Conservation (phyloP, 1,140 invertebrate genomes). For the Lepidurus arcticus region DNA sequence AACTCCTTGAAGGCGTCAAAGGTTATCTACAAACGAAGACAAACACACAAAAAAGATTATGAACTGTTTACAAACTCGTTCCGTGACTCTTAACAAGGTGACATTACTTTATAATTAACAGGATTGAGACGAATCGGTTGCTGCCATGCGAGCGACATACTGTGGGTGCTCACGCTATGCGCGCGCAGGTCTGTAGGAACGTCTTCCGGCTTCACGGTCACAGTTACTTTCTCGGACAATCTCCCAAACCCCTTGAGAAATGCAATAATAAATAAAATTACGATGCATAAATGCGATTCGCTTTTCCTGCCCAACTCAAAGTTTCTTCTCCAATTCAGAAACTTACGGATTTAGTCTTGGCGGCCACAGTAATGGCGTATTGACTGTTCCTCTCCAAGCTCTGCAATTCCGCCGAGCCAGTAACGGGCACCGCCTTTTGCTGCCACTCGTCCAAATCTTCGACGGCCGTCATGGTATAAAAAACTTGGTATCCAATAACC, state of each 20-base stretch:
- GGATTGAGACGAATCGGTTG: conserved; percentile 85
- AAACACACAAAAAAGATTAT: not conserved
- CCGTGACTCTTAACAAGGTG: not conserved
- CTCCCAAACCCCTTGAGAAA: conserved; percentile 47
- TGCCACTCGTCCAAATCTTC: conserved; percentile 89
- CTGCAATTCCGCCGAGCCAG: conserved; percentile 81
- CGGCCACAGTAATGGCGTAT: conserved; percentile 88
- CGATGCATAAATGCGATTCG: not conserved
- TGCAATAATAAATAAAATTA: not conserved
- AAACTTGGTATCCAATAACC: conserved; percentile 81
- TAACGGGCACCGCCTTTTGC: conserved; percentile 73
- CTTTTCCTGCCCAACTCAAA: too few relatives aligned
- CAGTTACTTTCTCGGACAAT: conserved; percentile 61
- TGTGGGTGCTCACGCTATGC: conserved; percentile 79
- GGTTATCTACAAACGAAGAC: conserved; percentile 54
- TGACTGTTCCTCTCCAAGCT: conserved; percentile 84
- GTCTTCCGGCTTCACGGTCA: conserved; percentile 84
- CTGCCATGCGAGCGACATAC: conserved; percentile 86
- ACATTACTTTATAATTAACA: conserved; percentile 68
- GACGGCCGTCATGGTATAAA: conserved; percentile 85
- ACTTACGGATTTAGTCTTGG: conserved; percentile 58
- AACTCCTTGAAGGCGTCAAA: conserved; percentile 93
- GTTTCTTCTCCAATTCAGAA: not conserved
- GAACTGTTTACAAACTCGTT: not conserved
- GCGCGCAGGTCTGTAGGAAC: conserved; percentile 80